Percentiles rank a stretch among this genome's conserved stretches.
Conservation (phyloP, 2,113 vertebrate species). For the Tinamus guttatus region DNA sequence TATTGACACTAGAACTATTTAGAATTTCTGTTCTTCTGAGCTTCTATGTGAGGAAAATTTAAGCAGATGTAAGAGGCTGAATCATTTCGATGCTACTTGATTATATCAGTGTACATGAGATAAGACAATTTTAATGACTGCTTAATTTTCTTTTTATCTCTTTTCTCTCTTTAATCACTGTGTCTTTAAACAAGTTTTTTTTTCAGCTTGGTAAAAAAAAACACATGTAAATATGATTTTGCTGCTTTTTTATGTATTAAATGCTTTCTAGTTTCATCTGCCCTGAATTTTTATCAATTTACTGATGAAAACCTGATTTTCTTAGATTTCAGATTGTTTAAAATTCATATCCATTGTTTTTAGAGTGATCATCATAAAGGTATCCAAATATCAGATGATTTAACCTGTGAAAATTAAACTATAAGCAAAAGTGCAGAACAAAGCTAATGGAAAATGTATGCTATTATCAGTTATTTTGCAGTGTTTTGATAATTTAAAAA, state of each 20-base stretch:
- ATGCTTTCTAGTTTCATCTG: background rate
- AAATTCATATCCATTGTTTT: background rate
- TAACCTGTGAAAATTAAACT: background rate
- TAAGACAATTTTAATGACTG: rapidly evolving
- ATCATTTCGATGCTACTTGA: background rate
- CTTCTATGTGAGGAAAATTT: rapidly evolving
- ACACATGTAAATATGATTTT: background rate
- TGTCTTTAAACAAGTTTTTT: background rate
- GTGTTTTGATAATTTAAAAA: background rate
- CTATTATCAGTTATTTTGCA: background rate
- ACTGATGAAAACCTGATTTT: background rate
- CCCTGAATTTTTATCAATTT: background rate
- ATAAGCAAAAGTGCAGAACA: background rate
- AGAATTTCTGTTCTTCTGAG: background rate
- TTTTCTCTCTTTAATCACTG: background rate
- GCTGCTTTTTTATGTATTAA: background rate
- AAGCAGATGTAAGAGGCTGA: background rate
- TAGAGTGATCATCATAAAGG: background rate
- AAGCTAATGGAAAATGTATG: background rate
- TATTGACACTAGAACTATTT: background rate
- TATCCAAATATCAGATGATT: background rate
- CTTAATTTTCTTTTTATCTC: background rate
- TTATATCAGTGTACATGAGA: background rate
- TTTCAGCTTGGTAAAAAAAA: background rate
- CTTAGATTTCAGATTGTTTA: background rate